Conservation (phyloP, 2,888 invertebrate species). For the Diarsia brunnea region DNA sequence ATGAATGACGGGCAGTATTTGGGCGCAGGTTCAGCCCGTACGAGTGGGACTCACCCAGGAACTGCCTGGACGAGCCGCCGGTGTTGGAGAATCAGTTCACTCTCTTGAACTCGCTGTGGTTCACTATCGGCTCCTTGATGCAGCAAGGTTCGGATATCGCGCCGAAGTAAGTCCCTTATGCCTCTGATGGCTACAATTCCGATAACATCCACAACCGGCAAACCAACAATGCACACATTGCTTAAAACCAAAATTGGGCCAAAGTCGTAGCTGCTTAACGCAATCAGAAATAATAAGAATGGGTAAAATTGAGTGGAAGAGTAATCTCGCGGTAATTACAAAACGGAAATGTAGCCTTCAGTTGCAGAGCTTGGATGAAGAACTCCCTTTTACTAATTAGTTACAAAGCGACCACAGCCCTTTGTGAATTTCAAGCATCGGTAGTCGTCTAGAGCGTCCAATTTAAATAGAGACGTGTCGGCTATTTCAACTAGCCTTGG, state of each 20-base stretch:
- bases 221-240: slow-evolving; percentile 20
- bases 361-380: slow-evolving; percentile 82
- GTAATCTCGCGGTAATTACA: slow-evolving; percentile 71
- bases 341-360: slow-evolving; percentile 85
- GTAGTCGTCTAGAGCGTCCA: slow-evolving; percentile 82
- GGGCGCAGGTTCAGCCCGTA: slow-evolving; percentile 96
- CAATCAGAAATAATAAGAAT: slow-evolving; percentile 52
- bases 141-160: slow-evolving; percentile 98
- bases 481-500: slow-evolving; percentile 80
- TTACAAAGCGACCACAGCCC: slow-evolving; percentile 88
- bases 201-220: slow-evolving; percentile 53
- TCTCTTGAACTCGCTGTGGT: slow-evolving; percentile 98
- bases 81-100: slow-evolving; percentile 97
- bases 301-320: slow-evolving; percentile 64
- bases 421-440: slow-evolving; percentile 89
- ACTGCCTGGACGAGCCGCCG: slow-evolving; percentile 96
- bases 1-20: slow-evolving; percentile 83
- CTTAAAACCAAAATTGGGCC: slow-evolving; percentile 30
- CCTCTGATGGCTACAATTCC: slow-evolving; percentile 81
- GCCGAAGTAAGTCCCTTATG: slow-evolving; percentile 94
- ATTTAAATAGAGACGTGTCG: slow-evolving; percentile 86
- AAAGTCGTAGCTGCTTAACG: slow-evolving; percentile 42
- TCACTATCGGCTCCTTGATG: slow-evolving; percentile 97
- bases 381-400: slow-evolving; percentile 87
- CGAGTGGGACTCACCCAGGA: slow-evolving; percentile 97